Conservation (phyloP, 2,888 invertebrate species). For the Cheilosia pagana region DNA sequence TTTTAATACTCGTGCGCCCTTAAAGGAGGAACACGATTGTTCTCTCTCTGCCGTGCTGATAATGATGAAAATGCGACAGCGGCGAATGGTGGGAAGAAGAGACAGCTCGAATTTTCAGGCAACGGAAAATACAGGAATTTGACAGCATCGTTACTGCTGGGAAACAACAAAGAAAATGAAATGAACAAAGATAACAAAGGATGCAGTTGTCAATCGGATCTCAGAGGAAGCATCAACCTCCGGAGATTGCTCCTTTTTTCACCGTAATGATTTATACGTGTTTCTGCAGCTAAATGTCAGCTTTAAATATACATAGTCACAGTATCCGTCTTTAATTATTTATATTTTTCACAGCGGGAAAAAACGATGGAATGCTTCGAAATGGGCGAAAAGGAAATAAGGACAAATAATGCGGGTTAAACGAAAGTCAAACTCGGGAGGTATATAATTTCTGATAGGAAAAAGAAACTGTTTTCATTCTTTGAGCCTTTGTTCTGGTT, state of each 20-base stretch:
- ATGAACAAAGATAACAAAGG: slow-evolving; percentile 68
- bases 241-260: slow-evolving; percentile 29
- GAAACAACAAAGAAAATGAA: slow-evolving; percentile 63
- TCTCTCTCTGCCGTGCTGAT: slow-evolving; percentile 8
- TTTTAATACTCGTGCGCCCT: slow-evolving; percentile 37
- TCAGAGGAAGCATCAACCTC: slow-evolving; percentile 43
- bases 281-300: not conserved
- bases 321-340: not conserved
- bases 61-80: slow-evolving; percentile 49
- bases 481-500: no score
- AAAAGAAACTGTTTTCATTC: no score
- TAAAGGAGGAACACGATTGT: not conserved
- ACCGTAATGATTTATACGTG: not conserved
- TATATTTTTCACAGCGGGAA: not conserved
- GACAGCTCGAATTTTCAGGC: slow-evolving; percentile 9
- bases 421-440: no score
- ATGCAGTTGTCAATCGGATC: slow-evolving; percentile 68
- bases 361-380: no score
- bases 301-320: not conserved
- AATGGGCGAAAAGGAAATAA: no score
- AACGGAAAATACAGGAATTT: not conserved
- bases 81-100: not conserved
- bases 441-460: no score
- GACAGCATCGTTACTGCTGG: slow-evolving; percentile 33
- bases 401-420: no score